phyloP scores from a whole-genome alignment of 2,797 vertebrate species.

The Leuciscus waleckii region DNA sequence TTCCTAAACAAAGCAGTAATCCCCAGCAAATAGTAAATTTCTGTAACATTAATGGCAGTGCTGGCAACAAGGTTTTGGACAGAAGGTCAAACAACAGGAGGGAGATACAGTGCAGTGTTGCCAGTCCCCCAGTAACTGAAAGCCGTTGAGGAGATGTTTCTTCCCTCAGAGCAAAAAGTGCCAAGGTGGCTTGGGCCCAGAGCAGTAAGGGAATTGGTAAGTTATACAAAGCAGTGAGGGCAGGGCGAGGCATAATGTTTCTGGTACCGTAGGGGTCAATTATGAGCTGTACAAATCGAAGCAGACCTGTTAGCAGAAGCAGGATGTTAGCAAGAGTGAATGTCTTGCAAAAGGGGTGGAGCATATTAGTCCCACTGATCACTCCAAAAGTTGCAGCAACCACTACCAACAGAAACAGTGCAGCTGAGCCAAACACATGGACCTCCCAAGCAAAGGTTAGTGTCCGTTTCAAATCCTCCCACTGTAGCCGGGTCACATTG shows the following conservation, averaged over 20 bases:
- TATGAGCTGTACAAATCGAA: slow-evolving; percentile 83
- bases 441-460: slow-evolving; percentile 87
- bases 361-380: slow-evolving; percentile 67
- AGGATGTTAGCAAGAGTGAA: slow-evolving; percentile 75
- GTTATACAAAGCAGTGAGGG: slow-evolving; percentile 83
- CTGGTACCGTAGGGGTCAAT: slow-evolving; percentile 86
- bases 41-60: slow-evolving; percentile 80
- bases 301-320: slow-evolving; percentile 76
- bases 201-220: slow-evolving; percentile 84
- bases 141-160: slow-evolving; percentile 73
- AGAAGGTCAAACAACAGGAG: slow-evolving; percentile 80
- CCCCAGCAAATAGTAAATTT: slow-evolving; percentile 82
- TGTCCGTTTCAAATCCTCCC: slow-evolving; percentile 83
- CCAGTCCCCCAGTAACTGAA: slow-evolving; percentile 72
- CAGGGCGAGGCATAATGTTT: slow-evolving; percentile 74
- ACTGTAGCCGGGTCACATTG: slow-evolving; percentile 80
- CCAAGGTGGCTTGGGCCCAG: slow-evolving; percentile 77
- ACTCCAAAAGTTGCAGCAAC: slow-evolving; percentile 74
- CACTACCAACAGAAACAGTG: slow-evolving; percentile 78
- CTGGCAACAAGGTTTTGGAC: slow-evolving; percentile 71
- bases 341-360: slow-evolving; percentile 68
- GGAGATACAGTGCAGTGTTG: slow-evolving; percentile 69
- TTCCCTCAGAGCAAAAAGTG: slow-evolving; percentile 75
- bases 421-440: slow-evolving; percentile 83
- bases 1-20: slow-evolving; percentile 73